These are phyloP conservation scores for Perdita meconis DNA, from an alignment of 2,888 invertebrate species.

Conservation along the genomic window DNA sequence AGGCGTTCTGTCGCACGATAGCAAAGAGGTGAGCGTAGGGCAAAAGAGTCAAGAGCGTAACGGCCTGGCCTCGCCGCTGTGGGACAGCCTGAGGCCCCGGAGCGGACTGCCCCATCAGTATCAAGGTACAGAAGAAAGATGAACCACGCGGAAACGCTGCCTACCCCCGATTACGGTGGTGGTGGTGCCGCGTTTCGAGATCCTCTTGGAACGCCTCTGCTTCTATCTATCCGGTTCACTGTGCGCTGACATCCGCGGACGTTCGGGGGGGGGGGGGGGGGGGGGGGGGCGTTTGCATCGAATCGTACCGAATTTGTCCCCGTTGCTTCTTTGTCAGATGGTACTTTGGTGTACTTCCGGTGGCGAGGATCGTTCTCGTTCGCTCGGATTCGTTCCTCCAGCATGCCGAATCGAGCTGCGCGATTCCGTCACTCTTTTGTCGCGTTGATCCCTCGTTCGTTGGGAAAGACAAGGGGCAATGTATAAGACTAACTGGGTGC, in stretches of 20 bases:
- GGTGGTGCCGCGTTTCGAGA: constrained; percentile 53
- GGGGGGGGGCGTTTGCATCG: no score
- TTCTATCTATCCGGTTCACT: constrained; percentile 20
- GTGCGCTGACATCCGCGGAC: neutral
- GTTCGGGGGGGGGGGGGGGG: neutral
- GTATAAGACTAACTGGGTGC: constrained; percentile 59
- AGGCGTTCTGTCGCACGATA: constrained; percentile 69
- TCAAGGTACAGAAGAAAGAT: constrained; percentile 82
- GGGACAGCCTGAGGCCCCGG: constrained; percentile 80
- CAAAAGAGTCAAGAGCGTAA: constrained; percentile 75
- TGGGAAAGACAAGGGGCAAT: constrained; percentile 6
- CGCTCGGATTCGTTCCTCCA: neutral
- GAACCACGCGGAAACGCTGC: constrained; percentile 55
- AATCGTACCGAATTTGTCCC: neutral
- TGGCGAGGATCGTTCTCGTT: constrained; percentile 6
- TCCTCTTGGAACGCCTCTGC: constrained; percentile 40
- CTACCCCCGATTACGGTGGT: constrained; percentile 42
- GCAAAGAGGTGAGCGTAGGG: constrained; percentile 68
- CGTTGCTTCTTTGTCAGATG: constrained; percentile 28
- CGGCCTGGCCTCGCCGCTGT: constrained; percentile 74
- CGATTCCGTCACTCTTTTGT: neutral
- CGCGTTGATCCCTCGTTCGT: constrained; percentile 1
- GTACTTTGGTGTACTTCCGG: neutral
- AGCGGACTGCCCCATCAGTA: constrained; percentile 81
- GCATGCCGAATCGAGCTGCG: constrained; percentile 7